Conservation (phyloP, 1,140 invertebrate species). For the Bombus pascuorum region DNA sequence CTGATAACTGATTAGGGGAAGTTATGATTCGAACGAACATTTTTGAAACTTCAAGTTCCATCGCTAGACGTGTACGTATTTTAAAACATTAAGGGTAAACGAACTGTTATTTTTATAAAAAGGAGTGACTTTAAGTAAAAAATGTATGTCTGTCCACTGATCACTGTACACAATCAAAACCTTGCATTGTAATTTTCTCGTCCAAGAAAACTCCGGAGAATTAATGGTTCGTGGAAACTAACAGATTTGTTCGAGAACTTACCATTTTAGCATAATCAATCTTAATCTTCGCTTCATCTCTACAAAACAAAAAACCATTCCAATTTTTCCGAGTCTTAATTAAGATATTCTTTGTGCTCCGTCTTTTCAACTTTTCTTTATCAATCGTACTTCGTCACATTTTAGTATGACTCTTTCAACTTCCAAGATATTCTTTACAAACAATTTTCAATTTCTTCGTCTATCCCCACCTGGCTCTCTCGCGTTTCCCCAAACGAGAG, state of each 20-base stretch:
- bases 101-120: neutral
- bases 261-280: neutral
- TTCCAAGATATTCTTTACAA: neutral
- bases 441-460: neutral
- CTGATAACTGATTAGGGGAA: neutral
- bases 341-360: neutral
- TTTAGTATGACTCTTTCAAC: neutral
- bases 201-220: too few species aligned
- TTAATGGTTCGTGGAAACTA: neutral
- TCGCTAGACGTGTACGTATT: neutral
- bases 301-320: neutral
- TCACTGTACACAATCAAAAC: too few species aligned
- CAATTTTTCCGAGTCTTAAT: neutral
- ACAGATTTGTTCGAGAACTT: neutral
- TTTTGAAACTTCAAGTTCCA: neutral
- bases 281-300: neutral
- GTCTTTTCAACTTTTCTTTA: neutral
- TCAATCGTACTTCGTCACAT: neutral
- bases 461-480: neutral
- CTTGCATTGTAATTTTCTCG: too few species aligned
- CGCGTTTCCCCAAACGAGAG: neutral
- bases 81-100: neutral
- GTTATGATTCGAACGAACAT: neutral
- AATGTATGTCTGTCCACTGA: neutral
- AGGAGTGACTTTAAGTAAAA: neutral